Percentiles rank a stretch among this genome's conserved stretches.
Evolutionary conservation across 1,140 invertebrate genomes (phyloP).

Genomic region (Drosophila jambulina): DNA sequence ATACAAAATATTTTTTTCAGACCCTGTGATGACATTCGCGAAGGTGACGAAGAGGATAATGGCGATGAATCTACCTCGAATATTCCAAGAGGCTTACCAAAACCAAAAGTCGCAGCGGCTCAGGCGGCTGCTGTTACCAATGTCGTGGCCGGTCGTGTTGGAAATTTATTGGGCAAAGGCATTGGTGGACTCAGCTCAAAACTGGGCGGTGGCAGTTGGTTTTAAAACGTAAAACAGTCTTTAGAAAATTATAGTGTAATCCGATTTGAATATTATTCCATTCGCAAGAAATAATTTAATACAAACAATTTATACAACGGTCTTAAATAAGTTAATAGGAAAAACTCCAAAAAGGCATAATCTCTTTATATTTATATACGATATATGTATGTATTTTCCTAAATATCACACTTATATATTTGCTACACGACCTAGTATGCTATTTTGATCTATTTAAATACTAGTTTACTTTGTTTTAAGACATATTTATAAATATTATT

Average conservation of each 20-base stretch:
- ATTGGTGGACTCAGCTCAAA: constrained; percentile 92
- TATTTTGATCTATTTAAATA: constrained; percentile 3
- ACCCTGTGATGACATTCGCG: constrained; percentile 87
- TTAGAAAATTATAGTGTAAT: not conserved
- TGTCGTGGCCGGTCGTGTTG: constrained; percentile 91
- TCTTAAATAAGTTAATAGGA: not conserved
- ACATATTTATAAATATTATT: not conserved
- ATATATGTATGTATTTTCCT: constrained; percentile 1
- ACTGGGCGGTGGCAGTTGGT: constrained; percentile 90
- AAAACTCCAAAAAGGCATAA: not conserved
- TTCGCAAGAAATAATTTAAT: constrained; percentile 5
- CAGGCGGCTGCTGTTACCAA: constrained; percentile 87
- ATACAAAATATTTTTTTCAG: constrained; percentile 17
- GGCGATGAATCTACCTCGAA: constrained; percentile 88
- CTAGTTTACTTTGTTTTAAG: constrained; percentile 1
- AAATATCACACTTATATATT: constrained; percentile 3
- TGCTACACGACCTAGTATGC: not conserved
- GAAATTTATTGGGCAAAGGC: constrained; percentile 92
- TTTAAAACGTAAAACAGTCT: constrained; percentile 80
- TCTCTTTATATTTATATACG: constrained; percentile 8
- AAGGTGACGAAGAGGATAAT: constrained; percentile 87
- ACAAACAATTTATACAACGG: not conserved
- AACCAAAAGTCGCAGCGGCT: constrained; percentile 74
- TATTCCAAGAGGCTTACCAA: constrained; percentile 75
- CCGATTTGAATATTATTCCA: not conserved